Evolutionary conservation across 2,797 vertebrate species (phyloP), one percentile per base, ranked within the genome.

Genomic region (Onychomys torridus): DNA sequence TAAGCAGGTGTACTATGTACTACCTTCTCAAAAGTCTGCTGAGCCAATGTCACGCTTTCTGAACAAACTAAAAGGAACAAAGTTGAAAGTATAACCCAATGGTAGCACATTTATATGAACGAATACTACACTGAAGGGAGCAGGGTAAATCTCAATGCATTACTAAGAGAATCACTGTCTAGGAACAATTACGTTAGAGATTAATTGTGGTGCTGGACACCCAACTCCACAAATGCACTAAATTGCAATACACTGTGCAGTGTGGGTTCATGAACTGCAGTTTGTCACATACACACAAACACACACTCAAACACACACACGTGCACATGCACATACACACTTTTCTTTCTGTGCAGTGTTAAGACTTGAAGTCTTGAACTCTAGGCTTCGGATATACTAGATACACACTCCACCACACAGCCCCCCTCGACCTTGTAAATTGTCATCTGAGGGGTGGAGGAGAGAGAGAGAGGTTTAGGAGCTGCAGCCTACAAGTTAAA

Each of bases 181-280:
- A 75, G 73, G n/a, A 49, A 75, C 76, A 75, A 57, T 34, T 21
- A 75, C 55, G 79, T 79, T 29, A 79, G 77, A 93, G 81, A 90
- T 55, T 87, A 67, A 57, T 1, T 87, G 25, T 49, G 57, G 25
- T 55, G 7, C 84, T 81, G 12, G 52, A 59, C n/a, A 14, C 4
- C 46, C 55, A 65, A 79, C 34, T 86, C 49, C 83, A 82, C 6
- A 61, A 97, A 82, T 81, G 67, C 12, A 84, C 49, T 61, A 59
- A 92, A 61, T 46, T n/a, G 2, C 17, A 85, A 0, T 87, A 9
- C 67, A 91, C 0, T 67, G 25, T 55, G 81, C 7, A 81, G 63
- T 90, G 82, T 55, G 77, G 73, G 86, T 77, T 78, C 57, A 83
- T 21, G 21, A 49, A 76, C 3, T 87, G 6, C 52, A 82, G 37